Percentiles rank a stretch among this genome's conserved stretches.
Conservation (phyloP, 2,888 invertebrate genomes). For the Nemurella pictetii region DNA sequence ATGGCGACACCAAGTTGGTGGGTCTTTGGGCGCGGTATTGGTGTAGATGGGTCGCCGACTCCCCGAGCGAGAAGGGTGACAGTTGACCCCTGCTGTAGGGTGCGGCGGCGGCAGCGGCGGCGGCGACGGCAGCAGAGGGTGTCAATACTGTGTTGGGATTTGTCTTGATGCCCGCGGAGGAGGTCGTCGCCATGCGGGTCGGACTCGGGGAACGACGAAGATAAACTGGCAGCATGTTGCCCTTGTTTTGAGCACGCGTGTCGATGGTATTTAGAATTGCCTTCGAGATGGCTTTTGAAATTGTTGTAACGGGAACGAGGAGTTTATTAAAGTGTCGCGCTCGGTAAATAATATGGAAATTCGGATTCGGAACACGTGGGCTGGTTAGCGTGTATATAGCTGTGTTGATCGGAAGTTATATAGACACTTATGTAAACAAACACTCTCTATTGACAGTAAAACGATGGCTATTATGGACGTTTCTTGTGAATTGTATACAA, state of each 20-base stretch:
- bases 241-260: background rate
- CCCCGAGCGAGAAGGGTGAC: conserved; percentile 36
- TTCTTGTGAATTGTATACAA: too few relatives aligned
- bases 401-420: too few relatives aligned
- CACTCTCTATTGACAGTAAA: too few relatives aligned
- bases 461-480: too few relatives aligned
- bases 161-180: conserved; percentile 26
- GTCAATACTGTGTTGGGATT: conserved; percentile 29
- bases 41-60: conserved; percentile 35
- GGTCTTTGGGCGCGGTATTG: conserved; percentile 34
- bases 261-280: too few relatives aligned
- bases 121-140: background rate
- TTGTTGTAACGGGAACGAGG: too few relatives aligned
- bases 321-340: too few relatives aligned
- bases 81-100: conserved; percentile 21
- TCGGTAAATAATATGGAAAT: too few relatives aligned
- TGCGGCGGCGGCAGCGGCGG: background rate
- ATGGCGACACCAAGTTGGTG: conserved; percentile 34
- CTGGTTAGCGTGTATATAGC: too few relatives aligned
- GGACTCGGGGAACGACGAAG: conserved; percentile 40
- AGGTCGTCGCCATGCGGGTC: conserved; percentile 11
- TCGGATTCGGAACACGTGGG: too few relatives aligned
- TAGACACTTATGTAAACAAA: too few relatives aligned
- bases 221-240: conserved; percentile 18
- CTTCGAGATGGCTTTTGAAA: too few relatives aligned